A percentile compares a stretch with the other conserved stretches of the same genome.
phyloP scores from a whole-genome alignment of 2,888 invertebrate species.

The Rhamnusium bicolor region DNA sequence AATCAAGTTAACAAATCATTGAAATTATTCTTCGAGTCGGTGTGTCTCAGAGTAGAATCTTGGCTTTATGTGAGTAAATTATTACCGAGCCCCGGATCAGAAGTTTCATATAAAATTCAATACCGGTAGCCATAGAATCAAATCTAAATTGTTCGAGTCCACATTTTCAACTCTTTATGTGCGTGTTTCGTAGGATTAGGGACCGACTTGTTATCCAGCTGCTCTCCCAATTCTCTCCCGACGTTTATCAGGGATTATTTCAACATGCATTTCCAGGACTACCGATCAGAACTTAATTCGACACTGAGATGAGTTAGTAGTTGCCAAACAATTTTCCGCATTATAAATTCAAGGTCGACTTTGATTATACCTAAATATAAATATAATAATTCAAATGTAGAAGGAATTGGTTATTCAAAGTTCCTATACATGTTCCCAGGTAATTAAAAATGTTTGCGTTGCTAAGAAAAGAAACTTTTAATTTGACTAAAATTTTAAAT shows the following conservation, averaged over 20 bases:
- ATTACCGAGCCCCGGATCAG: slow-evolving; percentile 48
- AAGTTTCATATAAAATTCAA: slow-evolving; percentile 60
- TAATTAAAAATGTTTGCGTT: too few species aligned
- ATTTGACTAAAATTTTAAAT: too few species aligned
- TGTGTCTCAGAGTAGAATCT: slow-evolving; percentile 48
- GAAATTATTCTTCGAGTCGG: slow-evolving; percentile 59
- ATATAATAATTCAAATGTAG: too few species aligned
- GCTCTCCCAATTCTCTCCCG: slow-evolving; percentile 57
- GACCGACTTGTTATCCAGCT: slow-evolving; percentile 55
- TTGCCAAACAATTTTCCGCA: background rate
- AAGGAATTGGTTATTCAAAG: too few species aligned
- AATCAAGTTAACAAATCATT: slow-evolving; percentile 66
- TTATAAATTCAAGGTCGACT: background rate
- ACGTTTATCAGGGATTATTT: slow-evolving; percentile 61
- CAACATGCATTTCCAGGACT: slow-evolving; percentile 53
- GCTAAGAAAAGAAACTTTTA: too few species aligned
- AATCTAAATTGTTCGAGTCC: slow-evolving; percentile 62
- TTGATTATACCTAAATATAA: too few species aligned
- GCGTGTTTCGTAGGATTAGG: slow-evolving; percentile 56
- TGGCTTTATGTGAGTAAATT: slow-evolving; percentile 57
- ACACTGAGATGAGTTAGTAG: background rate
- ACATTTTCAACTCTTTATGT: slow-evolving; percentile 64
- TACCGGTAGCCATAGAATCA: slow-evolving; percentile 61
- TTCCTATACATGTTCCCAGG: too few species aligned
- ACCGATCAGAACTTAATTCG: slow-evolving; percentile 20